These are phyloP conservation scores for Phataginus tetradactyla DNA, from an alignment of 2,797 vertebrate species.

Conservation along the genomic window DNA sequence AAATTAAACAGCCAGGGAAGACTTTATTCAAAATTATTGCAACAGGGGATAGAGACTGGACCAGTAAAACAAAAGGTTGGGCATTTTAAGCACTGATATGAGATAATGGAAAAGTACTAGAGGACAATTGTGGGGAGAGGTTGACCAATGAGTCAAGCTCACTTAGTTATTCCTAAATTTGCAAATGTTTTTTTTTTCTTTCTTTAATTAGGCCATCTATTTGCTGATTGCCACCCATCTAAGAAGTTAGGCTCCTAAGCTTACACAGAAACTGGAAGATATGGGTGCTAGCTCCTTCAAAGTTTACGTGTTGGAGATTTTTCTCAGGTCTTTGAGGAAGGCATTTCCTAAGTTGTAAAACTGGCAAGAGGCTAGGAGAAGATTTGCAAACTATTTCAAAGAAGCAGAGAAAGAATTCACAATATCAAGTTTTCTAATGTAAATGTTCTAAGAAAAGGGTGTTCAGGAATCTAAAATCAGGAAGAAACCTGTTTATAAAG, in stretches of 20 bases:
- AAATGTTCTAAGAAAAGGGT: neutral
- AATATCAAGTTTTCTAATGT: neutral
- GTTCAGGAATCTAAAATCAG: neutral
- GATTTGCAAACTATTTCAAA: neutral
- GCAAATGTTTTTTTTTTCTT: neutral
- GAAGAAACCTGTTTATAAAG: neutral
- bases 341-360: neutral
- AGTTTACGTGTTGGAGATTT: neutral
- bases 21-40: neutral
- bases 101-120: neutral
- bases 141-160: neutral
- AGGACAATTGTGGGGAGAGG: neutral
- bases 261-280: neutral
- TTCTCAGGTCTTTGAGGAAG: neutral
- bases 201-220: neutral
- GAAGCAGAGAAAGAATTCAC: neutral
- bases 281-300: neutral
- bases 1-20: neutral
- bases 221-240: neutral
- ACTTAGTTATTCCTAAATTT: neutral
- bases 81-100: neutral
- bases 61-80: neutral
- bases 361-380: neutral
- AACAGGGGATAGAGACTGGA: neutral
- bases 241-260: neutral